Evolutionary conservation across 92 coral and sea anemone genomes (phyloP).

Genomic region (Epizoanthus ramosus): DNA sequence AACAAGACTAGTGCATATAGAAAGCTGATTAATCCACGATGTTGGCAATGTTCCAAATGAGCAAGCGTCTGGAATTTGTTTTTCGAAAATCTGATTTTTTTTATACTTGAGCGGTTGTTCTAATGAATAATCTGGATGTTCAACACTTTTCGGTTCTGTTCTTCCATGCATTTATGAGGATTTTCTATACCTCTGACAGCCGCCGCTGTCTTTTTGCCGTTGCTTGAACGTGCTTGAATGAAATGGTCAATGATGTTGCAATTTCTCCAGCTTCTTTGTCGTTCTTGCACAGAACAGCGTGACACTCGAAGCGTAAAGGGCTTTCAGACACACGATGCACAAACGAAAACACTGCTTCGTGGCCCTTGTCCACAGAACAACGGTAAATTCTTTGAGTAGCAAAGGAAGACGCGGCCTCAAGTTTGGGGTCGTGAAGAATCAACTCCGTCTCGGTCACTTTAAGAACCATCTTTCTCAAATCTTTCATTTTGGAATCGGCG

Average conservation of each 20-base stretch:
- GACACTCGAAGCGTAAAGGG: slow-evolving; percentile 24
- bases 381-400: slow-evolving; percentile 11
- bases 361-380: slow-evolving; percentile 21
- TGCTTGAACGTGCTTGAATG: background rate
- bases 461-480: slow-evolving; percentile 26
- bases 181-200: background rate
- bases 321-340: background rate
- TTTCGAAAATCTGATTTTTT: no score
- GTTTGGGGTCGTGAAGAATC: slow-evolving; percentile 9
- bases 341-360: slow-evolving; percentile 15
- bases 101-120: no score
- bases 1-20: no score
- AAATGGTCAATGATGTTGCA: background rate
- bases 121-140: no score
- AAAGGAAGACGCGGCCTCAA: slow-evolving; percentile 1
- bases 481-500: background rate
- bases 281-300: slow-evolving; percentile 15
- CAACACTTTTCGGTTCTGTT: background rate
- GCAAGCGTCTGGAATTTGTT: no score
- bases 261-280: background rate
- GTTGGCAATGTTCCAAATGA: no score
- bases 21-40: no score
- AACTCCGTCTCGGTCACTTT: slow-evolving; percentile 12
- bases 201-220: background rate
- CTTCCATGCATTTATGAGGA: background rate